These are phyloP conservation scores for Acromyrmex echinatior DNA, from an alignment of 1,140 invertebrate genomes.

Conservation along the genomic window DNA sequence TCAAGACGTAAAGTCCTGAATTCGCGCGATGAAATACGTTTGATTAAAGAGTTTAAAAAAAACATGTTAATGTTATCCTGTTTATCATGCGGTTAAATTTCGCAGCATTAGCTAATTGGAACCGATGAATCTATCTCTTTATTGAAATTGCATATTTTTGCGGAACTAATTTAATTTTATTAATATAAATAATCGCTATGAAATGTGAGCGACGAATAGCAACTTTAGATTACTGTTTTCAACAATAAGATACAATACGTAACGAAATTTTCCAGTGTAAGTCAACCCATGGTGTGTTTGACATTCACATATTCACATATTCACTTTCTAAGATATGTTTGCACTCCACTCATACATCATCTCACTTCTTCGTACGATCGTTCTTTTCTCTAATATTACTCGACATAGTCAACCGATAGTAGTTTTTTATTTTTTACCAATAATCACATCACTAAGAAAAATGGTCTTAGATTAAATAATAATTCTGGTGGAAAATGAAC, in stretches of 20 bases:
- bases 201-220: neutral
- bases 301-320: constrained; percentile 17
- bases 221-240: neutral
- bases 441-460: neutral
- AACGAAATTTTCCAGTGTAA: constrained; percentile 18
- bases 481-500: too few relatives aligned
- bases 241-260: neutral
- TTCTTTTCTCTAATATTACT: neutral
- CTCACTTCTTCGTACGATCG: neutral
- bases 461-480: too few relatives aligned
- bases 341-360: constrained; percentile 14
- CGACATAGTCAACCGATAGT: neutral
- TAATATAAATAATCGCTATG: neutral
- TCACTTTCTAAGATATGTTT: constrained; percentile 25
- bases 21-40: neutral
- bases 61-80: neutral
- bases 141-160: neutral
- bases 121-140: neutral
- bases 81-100: neutral
- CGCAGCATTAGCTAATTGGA: neutral
- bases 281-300: neutral
- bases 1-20: neutral
- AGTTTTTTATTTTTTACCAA: neutral
- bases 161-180: neutral
- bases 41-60: neutral